A percentile compares a stretch with the other conserved stretches of the same genome.
These are phyloP conservation scores for Pseudoatta argentina DNA, from an alignment of 1,140 invertebrate species.

Conservation along the genomic window DNA sequence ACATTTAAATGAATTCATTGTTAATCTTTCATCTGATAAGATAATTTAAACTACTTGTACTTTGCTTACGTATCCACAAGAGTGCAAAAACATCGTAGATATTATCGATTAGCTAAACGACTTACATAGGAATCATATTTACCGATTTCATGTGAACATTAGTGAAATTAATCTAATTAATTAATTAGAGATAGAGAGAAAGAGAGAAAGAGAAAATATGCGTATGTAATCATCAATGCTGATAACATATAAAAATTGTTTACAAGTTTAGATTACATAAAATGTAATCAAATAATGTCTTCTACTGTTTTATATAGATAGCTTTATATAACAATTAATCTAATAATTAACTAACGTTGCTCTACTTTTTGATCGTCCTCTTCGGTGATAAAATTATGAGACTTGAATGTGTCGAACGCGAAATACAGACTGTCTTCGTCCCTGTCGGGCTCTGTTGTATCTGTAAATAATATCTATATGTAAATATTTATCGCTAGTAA, in stretches of 20 bases:
- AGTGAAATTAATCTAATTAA: constrained; percentile 19
- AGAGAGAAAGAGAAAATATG: background rate
- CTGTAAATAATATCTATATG: constrained; percentile 51
- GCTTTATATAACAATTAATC: constrained; percentile 10
- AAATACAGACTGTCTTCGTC: constrained; percentile 36
- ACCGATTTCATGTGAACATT: background rate
- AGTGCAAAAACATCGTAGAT: constrained; percentile 30
- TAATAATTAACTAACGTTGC: constrained; percentile 49
- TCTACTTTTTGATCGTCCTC: constrained; percentile 12
- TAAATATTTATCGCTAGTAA: background rate
- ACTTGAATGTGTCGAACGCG: constrained; percentile 3
- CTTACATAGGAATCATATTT: background rate
- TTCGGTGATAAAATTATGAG: constrained; percentile 9
- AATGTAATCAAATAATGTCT: background rate
- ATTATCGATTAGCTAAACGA: constrained; percentile 4
- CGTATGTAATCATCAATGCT: background rate
- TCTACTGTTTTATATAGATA: background rate
- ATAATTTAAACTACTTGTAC: constrained; percentile 28
- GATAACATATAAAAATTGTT: constrained; percentile 2
- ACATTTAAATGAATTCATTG: constrained; percentile 25
- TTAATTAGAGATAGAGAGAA: background rate
- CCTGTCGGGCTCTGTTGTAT: constrained; percentile 32
- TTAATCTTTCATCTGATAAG: constrained; percentile 32
- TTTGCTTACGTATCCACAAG: constrained; percentile 31
- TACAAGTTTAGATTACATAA: background rate